These are phyloP conservation scores for Drosophila rellima DNA, from an alignment of 2,888 invertebrate genomes.

Conservation along the genomic window DNA sequence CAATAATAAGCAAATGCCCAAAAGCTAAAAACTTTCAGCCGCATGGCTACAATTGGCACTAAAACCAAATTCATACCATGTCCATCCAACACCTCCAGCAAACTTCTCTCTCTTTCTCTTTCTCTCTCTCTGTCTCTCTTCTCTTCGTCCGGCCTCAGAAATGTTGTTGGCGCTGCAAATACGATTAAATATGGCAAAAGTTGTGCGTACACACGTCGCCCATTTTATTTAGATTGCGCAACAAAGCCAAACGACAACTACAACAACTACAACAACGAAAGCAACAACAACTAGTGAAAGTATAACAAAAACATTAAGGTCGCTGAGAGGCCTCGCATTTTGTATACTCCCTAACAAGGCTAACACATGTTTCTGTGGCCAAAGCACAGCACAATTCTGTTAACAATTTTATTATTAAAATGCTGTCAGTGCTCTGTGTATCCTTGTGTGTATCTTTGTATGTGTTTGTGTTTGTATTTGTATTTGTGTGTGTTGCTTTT, in stretches of 20 bases:
- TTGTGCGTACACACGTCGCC: slow-evolving; percentile 80
- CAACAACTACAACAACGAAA: slow-evolving; percentile 29
- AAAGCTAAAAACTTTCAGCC: slow-evolving; percentile 68
- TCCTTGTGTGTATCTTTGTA: slow-evolving; percentile 21
- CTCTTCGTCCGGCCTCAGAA: not conserved
- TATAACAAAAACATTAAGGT: slow-evolving; percentile 51
- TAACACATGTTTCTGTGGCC: slow-evolving; percentile 79
- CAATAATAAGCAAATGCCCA: slow-evolving; percentile 83
- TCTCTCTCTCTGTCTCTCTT: no score
- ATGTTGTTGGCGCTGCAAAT: slow-evolving; percentile 72
- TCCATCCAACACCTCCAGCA: not conserved
- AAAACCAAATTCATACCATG: slow-evolving; percentile 30
- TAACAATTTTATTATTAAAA: slow-evolving; percentile 83
- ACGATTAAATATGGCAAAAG: slow-evolving; percentile 82
- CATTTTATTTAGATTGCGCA: slow-evolving; percentile 82
- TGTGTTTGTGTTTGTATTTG: slow-evolving; percentile 9
- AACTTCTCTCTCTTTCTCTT: not conserved
- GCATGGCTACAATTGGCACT: slow-evolving; percentile 65
- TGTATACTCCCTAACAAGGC: slow-evolving; percentile 67
- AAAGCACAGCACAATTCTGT: slow-evolving; percentile 77
- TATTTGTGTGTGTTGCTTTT: slow-evolving; percentile 24
- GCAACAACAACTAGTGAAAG: slow-evolving; percentile 13
- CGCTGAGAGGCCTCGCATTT: slow-evolving; percentile 52
- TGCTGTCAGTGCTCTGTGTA: slow-evolving; percentile 45
- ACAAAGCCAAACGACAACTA: slow-evolving; percentile 60